phyloP scores from a whole-genome alignment of 2,888 invertebrate genomes.

The Eurois occulta region DNA sequence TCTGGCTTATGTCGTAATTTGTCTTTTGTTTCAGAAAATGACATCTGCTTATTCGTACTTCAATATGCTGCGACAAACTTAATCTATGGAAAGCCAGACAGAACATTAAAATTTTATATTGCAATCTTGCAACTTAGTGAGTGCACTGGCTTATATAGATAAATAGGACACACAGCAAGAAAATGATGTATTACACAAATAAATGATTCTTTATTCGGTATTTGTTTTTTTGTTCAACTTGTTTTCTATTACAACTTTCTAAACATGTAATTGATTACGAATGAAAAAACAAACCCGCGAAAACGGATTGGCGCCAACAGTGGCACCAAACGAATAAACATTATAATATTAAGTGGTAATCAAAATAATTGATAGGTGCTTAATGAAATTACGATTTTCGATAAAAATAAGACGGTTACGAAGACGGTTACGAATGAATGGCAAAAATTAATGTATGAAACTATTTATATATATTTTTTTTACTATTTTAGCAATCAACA shows the following conservation, averaged over 20 bases:
- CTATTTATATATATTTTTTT: no score
- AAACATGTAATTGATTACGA: neutral
- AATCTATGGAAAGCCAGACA: neutral
- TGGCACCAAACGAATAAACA: neutral
- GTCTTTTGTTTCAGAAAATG: conserved; percentile 41
- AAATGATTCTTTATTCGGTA: neutral
- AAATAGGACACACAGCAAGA: neutral
- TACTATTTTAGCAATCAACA: no score
- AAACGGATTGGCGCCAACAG: neutral
- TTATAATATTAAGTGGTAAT: no score
- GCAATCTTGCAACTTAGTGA: neutral
- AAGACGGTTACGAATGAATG: no score
- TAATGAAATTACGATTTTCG: no score
- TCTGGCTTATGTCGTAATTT: no score
- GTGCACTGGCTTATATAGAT: neutral
- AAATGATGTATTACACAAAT: neutral
- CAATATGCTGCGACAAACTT: conserved; percentile 38
- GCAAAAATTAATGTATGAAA: no score
- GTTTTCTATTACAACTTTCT: neutral
- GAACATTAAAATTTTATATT: no score
- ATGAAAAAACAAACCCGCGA: neutral
- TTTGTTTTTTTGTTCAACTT: conserved; percentile 1
- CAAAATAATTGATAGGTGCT: no score
- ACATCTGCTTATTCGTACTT: conserved; percentile 44
- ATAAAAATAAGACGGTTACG: no score